Percentiles rank a stretch among this genome's conserved stretches.
Conservation (phyloP, 2,888 invertebrate species). For the Brachyopa scutellaris region DNA sequence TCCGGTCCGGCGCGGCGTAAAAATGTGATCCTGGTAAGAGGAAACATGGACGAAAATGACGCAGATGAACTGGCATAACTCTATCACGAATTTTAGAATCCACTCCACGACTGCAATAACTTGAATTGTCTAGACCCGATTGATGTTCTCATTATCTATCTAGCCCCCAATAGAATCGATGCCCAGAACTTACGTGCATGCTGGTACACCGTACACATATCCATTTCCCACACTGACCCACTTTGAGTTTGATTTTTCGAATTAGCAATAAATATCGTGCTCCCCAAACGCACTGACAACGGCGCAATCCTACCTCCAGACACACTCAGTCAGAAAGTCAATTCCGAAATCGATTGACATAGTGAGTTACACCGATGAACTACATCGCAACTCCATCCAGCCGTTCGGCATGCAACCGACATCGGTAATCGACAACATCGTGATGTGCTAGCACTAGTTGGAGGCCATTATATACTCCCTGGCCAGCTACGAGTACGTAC, state of each 20-base stretch:
- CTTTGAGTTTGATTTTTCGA: constrained; percentile 49
- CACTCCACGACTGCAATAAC: no score
- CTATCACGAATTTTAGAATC: no score
- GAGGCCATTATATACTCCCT: constrained; percentile 33
- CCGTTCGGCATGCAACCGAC: constrained; percentile 28
- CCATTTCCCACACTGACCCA: constrained; percentile 43
- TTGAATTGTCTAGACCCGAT: no score
- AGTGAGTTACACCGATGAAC: constrained; percentile 65
- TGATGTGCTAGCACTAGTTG: constrained; percentile 46
- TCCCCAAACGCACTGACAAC: constrained; percentile 45
- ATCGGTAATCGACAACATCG: neutral
- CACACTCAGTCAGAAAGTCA: constrained; percentile 64
- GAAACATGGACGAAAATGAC: no score
- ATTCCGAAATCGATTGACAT: constrained; percentile 67
- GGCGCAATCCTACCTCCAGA: constrained; percentile 60
- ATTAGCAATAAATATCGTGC: constrained; percentile 53
- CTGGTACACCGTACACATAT: no score
- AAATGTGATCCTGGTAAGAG: no score
- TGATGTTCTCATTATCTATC: no score
- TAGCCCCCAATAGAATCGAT: no score
- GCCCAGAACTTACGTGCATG: no score
- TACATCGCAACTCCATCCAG: constrained; percentile 34
- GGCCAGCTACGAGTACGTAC: constrained; percentile 32
- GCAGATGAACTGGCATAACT: no score
- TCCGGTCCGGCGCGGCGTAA: no score